phyloP scores from a whole-genome alignment of 2,888 invertebrate genomes.

The Cantharis flavilabris region DNA sequence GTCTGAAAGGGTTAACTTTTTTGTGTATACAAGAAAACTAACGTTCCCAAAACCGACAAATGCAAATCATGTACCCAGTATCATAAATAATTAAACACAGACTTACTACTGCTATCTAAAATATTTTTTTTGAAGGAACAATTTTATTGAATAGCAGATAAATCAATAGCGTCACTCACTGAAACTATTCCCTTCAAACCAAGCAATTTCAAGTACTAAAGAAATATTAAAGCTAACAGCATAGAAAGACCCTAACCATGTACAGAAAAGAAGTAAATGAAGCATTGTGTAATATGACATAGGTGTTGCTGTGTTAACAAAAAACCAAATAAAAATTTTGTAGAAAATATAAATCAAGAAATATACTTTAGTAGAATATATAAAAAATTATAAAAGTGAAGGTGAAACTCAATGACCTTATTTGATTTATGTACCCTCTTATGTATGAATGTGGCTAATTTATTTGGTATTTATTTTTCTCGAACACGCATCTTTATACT shows the following conservation, averaged over 20 bases:
- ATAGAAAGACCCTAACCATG: background rate
- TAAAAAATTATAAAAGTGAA: background rate
- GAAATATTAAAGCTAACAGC: background rate
- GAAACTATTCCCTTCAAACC: background rate
- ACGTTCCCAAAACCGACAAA: no score
- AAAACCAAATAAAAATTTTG: no score
- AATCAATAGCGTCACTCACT: background rate
- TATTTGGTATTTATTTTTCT: background rate
- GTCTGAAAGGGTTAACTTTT: no score
- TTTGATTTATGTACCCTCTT: background rate
- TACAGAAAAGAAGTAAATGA: slow-evolving; percentile 16
- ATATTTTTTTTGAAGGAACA: background rate
- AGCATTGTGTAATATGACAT: slow-evolving; percentile 10
- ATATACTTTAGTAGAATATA: background rate
- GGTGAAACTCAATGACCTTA: background rate
- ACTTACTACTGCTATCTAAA: background rate
- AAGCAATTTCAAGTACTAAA: background rate
- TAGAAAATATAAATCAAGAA: background rate
- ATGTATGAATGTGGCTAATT: background rate
- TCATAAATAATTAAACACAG: background rate
- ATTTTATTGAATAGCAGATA: background rate
- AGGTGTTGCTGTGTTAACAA: background rate
- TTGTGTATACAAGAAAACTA: no score
- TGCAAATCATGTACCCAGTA: background rate
- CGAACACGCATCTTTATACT: background rate